phyloP scores from a whole-genome alignment of 2,113 vertebrate species.

The Maccullochella peelii region DNA sequence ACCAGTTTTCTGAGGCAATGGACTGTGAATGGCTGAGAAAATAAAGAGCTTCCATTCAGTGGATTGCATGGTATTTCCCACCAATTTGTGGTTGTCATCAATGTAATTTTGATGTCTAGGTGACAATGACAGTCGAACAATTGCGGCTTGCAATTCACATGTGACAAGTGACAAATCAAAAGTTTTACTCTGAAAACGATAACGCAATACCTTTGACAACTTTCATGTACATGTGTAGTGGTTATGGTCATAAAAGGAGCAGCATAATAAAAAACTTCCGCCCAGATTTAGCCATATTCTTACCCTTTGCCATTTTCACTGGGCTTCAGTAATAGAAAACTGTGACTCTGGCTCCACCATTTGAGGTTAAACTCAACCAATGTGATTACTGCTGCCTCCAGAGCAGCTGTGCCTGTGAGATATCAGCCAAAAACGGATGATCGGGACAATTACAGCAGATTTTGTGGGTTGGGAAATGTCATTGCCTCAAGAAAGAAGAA shows the following conservation, averaged over 20 bases:
- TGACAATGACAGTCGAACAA: background rate
- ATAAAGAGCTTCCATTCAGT: background rate
- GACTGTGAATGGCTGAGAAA: background rate
- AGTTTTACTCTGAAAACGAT: background rate
- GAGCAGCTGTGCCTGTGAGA: constrained; percentile 18
- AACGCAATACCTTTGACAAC: background rate
- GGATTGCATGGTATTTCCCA: constrained; percentile 7
- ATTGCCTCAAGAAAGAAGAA: background rate
- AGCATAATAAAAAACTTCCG: background rate
- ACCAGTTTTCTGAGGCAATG: background rate
- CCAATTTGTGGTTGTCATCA: background rate
- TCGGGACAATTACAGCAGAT: constrained; percentile 23
- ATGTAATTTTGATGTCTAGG: background rate
- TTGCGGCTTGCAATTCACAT: background rate
- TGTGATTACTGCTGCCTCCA: constrained; percentile 19
- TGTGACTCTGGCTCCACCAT: background rate
- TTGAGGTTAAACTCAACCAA: constrained; percentile 29
- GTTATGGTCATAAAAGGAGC: background rate
- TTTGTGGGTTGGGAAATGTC: background rate
- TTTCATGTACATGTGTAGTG: background rate
- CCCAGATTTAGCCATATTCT: background rate
- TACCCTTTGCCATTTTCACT: constrained; percentile 6
- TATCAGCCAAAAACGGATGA: constrained; percentile 22
- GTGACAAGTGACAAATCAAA: background rate
- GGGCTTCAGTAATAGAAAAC: background rate